Percentiles rank a stretch among this genome's conserved stretches.
phyloP scores from a whole-genome alignment of 2,888 invertebrate genomes.

The Noctua fimbriata region DNA sequence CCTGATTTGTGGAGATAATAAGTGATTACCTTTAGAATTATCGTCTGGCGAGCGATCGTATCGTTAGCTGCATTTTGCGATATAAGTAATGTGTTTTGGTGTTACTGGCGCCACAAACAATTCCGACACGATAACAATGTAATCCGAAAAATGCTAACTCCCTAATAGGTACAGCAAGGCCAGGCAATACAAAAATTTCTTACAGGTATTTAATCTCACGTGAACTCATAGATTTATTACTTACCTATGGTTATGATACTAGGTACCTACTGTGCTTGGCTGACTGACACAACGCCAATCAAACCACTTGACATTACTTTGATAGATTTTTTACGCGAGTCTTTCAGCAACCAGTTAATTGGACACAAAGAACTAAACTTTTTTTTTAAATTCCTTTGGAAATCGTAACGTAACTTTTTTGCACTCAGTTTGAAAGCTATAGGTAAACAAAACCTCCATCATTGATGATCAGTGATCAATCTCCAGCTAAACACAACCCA shows the following conservation, averaged over 20 bases:
- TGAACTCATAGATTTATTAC: not conserved
- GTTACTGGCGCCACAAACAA: conserved; percentile 74
- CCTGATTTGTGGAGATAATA: conserved; percentile 85
- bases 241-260: too few species aligned
- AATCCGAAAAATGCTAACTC: conserved; percentile 15
- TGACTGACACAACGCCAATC: not conserved
- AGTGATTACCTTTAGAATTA: conserved; percentile 80
- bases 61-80: conserved; percentile 65
- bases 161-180: not conserved
- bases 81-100: conserved; percentile 68
- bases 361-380: too few species aligned
- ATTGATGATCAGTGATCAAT: not conserved
- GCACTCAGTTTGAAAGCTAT: not conserved
- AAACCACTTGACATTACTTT: too few species aligned
- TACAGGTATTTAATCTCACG: not conserved
- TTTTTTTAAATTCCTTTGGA: too few species aligned
- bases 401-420: too few species aligned
- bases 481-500: not conserved
- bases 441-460: not conserved
- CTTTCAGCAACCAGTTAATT: too few species aligned
- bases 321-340: too few species aligned
- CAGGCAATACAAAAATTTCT: not conserved
- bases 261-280: not conserved
- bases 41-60: conserved; percentile 77
- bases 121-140: conserved; percentile 58